Evolutionary conservation across 2,113 vertebrate species (phyloP), one percentile per base, ranked within the genome.

Genomic region (Motacilla tschutschensis): DNA sequence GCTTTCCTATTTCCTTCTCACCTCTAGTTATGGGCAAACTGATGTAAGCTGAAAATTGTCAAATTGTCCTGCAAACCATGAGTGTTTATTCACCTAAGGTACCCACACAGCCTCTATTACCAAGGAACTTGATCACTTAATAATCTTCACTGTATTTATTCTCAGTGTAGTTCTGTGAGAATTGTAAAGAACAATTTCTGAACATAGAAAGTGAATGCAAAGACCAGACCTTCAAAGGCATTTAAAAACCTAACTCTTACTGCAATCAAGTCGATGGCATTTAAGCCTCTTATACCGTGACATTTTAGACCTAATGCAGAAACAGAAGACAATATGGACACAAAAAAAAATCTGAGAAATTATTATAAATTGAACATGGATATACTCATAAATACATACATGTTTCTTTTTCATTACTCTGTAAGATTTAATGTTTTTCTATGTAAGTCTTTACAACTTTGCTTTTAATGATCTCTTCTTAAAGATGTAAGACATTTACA

Each of bases 21-120:
- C 53, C 48, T 83, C 69, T 90, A 77, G 73, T 89, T 87, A 88
- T 8, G 15, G 72, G 36, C 16, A 89, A 85, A 87, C 48, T 38
- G 44, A 87, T 67, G 65, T 76, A 90, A 92, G 57, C 48, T 4
- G 6, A 79, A 94, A 90, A 94, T 80, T 83, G 64, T n/a, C 87
- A 82, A 75, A 80, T 11, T 73, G 59, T 51, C 82, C 60, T 79
- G 69, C 41, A 80, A 89, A 83, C 33, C 31, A 28, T 8, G 13
- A 80, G 5, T 35, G 29, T 70, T 90, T 85, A 74, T 93, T 88
- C 72, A 90, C 66, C 70, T 43, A 64, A 86, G 67, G 50, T 73
- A 84, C 20, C 31, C 3, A 6, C 33, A 35, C 1, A 71, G 28
- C 66, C 60, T 90, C 69, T 55, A 53, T 79, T 74, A 83, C 47